Conservation (phyloP, 2,113 vertebrate species). For the Athene noctua region DNA sequence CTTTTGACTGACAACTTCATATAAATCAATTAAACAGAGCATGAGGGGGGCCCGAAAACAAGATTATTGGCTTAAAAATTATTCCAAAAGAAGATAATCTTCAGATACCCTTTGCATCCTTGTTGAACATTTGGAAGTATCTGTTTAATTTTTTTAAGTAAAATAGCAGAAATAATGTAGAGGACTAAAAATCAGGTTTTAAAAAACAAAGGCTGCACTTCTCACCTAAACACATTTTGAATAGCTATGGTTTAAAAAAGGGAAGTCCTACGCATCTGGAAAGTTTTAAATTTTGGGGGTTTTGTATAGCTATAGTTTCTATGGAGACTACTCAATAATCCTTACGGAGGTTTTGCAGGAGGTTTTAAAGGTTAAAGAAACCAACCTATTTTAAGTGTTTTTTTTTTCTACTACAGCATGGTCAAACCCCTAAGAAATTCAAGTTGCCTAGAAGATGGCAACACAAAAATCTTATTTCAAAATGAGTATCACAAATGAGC, state of each 20-base stretch:
- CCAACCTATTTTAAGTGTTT: not conserved
- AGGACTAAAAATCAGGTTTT: not conserved
- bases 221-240: not conserved
- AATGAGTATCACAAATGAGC: not conserved
- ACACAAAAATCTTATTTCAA: not conserved
- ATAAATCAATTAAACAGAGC: not conserved
- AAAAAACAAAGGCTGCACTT: not conserved
- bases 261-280: not conserved
- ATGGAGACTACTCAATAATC: not conserved
- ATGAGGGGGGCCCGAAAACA: not conserved
- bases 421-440: not conserved
- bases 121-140: not conserved
- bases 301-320: not conserved
- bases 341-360: not conserved
- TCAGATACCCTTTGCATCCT: not conserved
- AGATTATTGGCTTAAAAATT: not conserved
- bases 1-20: not conserved
- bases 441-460: not conserved
- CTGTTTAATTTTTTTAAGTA: not conserved
- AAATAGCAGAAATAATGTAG: not conserved
- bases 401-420: not conserved
- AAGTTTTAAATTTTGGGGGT: not conserved
- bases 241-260: not conserved
- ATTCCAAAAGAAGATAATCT: not conserved
- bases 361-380: not conserved